Evolutionary conservation across 2,797 vertebrate species (phyloP).

Genomic region (Peromyscus aztecus): DNA sequence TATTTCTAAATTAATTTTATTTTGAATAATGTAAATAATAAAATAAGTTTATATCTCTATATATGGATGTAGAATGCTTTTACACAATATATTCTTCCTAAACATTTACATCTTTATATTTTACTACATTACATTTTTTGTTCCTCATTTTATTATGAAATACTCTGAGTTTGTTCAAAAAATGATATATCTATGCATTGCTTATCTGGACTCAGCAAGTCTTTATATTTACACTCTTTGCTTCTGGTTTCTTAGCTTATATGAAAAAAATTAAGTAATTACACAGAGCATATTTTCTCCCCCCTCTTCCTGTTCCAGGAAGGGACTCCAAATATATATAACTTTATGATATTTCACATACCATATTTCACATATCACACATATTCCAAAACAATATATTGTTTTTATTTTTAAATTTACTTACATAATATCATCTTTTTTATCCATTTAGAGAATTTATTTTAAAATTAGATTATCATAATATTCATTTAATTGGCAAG

Average conservation of each 20-base stretch:
- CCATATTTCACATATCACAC: background rate
- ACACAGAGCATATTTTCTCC: background rate
- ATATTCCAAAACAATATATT: background rate
- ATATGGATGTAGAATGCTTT: background rate
- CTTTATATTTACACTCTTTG: background rate
- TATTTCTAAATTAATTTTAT: background rate
- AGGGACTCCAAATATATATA: background rate
- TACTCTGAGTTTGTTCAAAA: background rate
- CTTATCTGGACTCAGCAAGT: background rate
- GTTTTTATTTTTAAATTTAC: background rate
- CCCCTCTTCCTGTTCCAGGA: too few relatives aligned
- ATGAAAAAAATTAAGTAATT: background rate
- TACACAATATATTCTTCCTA: background rate
- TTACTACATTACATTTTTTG: background rate
- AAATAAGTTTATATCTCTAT: background rate
- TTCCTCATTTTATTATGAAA: background rate
- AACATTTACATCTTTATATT: background rate
- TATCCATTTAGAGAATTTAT: background rate
- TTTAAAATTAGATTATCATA: conserved; percentile 41
- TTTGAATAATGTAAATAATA: background rate
- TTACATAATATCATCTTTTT: background rate
- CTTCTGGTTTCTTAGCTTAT: background rate
- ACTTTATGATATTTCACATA: background rate
- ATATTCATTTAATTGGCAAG: background rate
- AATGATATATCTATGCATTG: background rate